Percentiles rank a stretch among this genome's conserved stretches.
These are phyloP conservation scores for Ciconia stormi DNA, from an alignment of 2,113 vertebrate species.

Conservation along the genomic window DNA sequence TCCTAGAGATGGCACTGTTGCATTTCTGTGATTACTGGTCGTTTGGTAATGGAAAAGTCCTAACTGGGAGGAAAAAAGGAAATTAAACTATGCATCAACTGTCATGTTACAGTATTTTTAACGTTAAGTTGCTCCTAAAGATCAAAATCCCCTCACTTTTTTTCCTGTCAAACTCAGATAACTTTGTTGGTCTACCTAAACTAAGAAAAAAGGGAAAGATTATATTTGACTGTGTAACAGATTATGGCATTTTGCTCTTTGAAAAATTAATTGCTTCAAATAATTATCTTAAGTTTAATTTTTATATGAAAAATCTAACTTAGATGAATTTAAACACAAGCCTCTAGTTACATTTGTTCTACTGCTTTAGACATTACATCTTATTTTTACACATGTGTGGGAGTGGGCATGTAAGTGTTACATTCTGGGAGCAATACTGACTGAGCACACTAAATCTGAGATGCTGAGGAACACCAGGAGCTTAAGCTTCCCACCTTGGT, in stretches of 20 bases:
- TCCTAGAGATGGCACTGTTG: conserved; percentile 77
- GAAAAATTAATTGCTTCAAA: conserved; percentile 33
- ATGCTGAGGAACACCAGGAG: background rate
- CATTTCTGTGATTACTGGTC: background rate
- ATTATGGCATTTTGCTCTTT: conserved; percentile 34
- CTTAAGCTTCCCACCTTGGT: background rate
- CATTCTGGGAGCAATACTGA: background rate
- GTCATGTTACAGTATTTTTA: background rate
- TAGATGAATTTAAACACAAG: conserved; percentile 7
- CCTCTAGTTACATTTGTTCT: background rate
- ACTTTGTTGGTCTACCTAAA: conserved; percentile 51
- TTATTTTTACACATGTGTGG: background rate
- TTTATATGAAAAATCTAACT: background rate
- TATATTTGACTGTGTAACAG: conserved; percentile 38
- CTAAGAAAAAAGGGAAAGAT: conserved; percentile 19
- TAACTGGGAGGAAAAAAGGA: conserved; percentile 7
- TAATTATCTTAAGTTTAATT: background rate
- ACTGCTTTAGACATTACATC: background rate
- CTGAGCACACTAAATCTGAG: background rate
- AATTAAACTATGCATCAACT: background rate
- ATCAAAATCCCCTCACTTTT: conserved; percentile 24
- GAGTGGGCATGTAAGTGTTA: background rate
- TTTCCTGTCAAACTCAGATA: conserved; percentile 43
- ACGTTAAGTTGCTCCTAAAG: background rate
- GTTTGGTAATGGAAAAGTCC: background rate